Evolutionary conservation across 2,797 vertebrate genomes (phyloP), one percentile per base, ranked within the genome.

Genomic region (Aulostomus chinensis): DNA sequence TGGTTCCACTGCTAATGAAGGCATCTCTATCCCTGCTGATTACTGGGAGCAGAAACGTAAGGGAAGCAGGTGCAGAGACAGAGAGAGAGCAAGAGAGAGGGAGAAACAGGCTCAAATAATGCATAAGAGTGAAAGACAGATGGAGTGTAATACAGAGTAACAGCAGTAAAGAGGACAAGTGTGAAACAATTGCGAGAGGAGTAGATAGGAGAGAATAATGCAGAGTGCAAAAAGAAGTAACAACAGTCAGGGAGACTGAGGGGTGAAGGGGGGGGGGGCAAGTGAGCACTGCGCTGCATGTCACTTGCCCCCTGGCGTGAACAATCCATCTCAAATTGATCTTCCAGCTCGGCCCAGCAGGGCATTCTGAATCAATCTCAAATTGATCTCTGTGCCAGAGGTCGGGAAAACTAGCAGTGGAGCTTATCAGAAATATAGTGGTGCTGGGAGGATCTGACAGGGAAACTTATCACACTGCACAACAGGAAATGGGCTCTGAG

Each of bases 391-490:
- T 74, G 83, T 89, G 90, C 90, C 90, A 92, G 89, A 90, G 90
- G 89, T 91, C 82, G 86, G 83, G 86, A 90, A 91, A 91, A 92
- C 87, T 89, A 89, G 87, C 90, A 89, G 85, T 80, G 80, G 88
- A 92, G 90, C 90, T 92, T 92, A 92, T 92, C 90, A 91, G 89
- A 92, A 92, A 92, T 92, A 91, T 92, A 90, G 91, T 89, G 83
- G 87, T 89, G 85, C 85, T 92, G 88, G 86, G 86, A 86, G 84
- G 88, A 92, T 92, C 90, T 92, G 90, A 92, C 91, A 92, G 89
- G 88, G 84, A 92, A 90, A 91, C 91, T 92, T 92, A 92, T 91
- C 90, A 92, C 88, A 87, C 78, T 72, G 86, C 84, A 86, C 85
- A 87, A 88, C 84, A 86, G 88, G 85, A 89, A 92, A 91, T 91